A percentile compares a stretch with the other conserved stretches of the same genome.
Evolutionary conservation across 2,113 vertebrate genomes (phyloP).

Genomic region (Xerus inauris): DNA sequence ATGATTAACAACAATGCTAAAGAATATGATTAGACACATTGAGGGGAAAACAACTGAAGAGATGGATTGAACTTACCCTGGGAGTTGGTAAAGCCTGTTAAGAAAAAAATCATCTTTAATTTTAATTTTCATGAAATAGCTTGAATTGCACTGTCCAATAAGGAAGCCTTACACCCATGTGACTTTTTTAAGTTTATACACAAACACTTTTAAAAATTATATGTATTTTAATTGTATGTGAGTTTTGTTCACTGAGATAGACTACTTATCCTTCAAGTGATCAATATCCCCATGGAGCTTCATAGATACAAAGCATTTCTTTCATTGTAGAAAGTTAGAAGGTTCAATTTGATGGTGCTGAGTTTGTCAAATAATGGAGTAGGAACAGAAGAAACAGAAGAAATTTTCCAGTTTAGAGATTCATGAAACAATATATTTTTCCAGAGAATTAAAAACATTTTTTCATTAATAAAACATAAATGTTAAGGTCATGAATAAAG

Average conservation of each 20-base stretch:
- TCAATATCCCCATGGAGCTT: not conserved
- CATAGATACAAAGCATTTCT: not conserved
- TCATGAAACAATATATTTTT: constrained; percentile 46
- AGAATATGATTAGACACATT: not conserved
- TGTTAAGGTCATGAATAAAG: constrained; percentile 60
- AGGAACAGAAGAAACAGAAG: not conserved
- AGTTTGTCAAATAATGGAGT: not conserved
- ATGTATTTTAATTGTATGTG: not conserved
- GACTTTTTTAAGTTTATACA: not conserved
- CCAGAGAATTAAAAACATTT: constrained; percentile 63
- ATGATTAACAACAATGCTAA: not conserved
- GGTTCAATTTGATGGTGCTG: not conserved
- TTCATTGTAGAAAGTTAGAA: not conserved
- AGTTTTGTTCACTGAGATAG: not conserved
- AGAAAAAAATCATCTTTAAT: not conserved
- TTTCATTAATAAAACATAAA: constrained; percentile 74
- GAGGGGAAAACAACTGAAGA: not conserved
- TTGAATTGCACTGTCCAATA: not conserved
- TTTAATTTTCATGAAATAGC: not conserved
- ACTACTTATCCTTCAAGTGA: not conserved
- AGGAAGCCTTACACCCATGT: not conserved
- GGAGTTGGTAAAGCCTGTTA: not conserved
- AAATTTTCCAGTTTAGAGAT: not conserved
- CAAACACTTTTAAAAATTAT: not conserved
- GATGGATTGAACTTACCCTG: not conserved